These are phyloP conservation scores for Dysmachus trigonus DNA, from an alignment of 2,888 invertebrate genomes.

Conservation along the genomic window DNA sequence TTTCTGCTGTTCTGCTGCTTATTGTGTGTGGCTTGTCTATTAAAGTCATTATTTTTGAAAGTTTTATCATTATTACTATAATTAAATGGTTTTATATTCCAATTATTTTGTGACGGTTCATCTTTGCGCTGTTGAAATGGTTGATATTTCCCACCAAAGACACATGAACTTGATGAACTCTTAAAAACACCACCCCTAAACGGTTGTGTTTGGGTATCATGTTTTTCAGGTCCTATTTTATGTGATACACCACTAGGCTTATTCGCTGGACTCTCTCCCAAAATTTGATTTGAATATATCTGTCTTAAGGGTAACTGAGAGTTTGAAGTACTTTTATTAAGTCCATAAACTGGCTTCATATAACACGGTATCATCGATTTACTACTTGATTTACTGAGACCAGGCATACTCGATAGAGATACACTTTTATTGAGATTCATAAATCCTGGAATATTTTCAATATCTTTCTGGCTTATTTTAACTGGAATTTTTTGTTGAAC, in stretches of 20 bases:
- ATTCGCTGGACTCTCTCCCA: neutral
- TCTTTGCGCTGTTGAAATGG: conserved; percentile 53
- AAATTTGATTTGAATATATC: neutral
- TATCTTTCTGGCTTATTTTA: neutral
- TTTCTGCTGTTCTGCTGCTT: neutral
- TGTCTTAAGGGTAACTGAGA: conserved; percentile 56
- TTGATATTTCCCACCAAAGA: conserved; percentile 54
- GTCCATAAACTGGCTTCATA: conserved; percentile 60
- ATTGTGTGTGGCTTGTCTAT: neutral
- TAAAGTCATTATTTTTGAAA: neutral
- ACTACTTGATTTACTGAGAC: conserved; percentile 56
- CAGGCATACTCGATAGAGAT: conserved; percentile 61
- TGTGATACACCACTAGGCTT: neutral
- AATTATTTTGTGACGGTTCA: neutral
- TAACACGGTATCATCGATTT: conserved; percentile 63
- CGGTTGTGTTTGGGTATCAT: neutral
- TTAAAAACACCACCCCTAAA: conserved; percentile 56
- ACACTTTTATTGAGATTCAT: conserved; percentile 59
- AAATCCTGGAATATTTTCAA: conserved; percentile 44
- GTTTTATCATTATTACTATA: neutral
- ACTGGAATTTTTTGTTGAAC: neutral
- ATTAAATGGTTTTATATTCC: too few species aligned
- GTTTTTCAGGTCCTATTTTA: neutral
- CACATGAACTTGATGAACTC: conserved; percentile 63
- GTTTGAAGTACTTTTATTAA: conserved; percentile 63